A percentile compares a stretch with the other conserved stretches of the same genome.
Conservation (phyloP, 2,797 vertebrate species). For the Acestrorhynchus altus region DNA sequence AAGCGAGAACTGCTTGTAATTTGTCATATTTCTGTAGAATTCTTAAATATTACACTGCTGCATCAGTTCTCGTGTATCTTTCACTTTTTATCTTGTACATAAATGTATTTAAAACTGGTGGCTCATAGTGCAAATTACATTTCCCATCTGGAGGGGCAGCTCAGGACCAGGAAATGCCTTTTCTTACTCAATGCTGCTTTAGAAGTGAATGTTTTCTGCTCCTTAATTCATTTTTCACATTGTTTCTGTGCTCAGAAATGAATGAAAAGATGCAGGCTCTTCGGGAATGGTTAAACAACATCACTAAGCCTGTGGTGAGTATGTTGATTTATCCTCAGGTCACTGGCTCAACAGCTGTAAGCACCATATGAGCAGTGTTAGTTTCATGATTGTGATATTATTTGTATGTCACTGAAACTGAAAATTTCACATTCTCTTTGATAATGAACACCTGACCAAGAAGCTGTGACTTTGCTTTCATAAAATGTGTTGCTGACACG, state of each 20-base stretch:
- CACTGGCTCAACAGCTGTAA: neutral
- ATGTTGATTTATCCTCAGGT: neutral
- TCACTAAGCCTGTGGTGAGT: constrained; percentile 90
- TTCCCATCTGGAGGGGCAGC: too few species aligned
- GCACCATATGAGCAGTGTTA: neutral
- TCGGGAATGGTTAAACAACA: constrained; percentile 84
- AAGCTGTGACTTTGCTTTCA: constrained; percentile 6
- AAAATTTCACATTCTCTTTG: neutral
- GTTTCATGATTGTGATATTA: neutral
- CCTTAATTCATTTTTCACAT: constrained; percentile 20
- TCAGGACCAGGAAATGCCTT: too few species aligned
- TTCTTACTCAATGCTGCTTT: too few species aligned
- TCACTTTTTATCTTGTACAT: too few species aligned
- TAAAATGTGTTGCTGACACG: constrained; percentile 20
- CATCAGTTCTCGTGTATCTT: too few species aligned
- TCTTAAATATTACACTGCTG: too few species aligned
- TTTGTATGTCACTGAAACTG: neutral
- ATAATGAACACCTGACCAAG: neutral
- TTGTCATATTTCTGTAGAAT: too few species aligned
- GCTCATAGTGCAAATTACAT: too few species aligned
- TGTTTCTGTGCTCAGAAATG: constrained; percentile 81
- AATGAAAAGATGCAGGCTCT: constrained; percentile 89
- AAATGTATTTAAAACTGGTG: too few species aligned
- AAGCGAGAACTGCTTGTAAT: too few species aligned
- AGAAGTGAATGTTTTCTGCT: neutral